Base-by-base conservation (phyloP, 2,888 invertebrate genomes). In the Chymomyza amoena region DNA sequence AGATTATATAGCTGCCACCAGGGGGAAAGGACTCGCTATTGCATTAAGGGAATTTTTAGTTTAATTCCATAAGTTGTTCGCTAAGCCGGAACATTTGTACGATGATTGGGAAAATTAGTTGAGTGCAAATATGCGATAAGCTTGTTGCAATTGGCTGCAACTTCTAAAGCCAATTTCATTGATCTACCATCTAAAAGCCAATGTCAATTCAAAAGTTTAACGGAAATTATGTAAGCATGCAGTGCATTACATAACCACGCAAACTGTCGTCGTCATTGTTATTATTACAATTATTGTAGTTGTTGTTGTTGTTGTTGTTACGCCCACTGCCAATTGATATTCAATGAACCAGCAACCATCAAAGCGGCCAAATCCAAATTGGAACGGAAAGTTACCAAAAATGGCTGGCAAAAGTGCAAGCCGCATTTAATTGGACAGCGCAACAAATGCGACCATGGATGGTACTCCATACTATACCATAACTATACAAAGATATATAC, bases 61-160 rank as follows among this genome's bases (percentile, higher is more conserved):
- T 25, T 57, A 57, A 20, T 57, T 57, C 20, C 25, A 25, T 25
- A 7, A 54, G 7, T 45, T 45, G 3, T 4, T 13, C 3, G 39
- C 39, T 45, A 45, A 45, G 39, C 39, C 54, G 9, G 15, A 54
- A 54, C 18, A 54, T 45, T 45, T 45, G 39, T 7, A 54, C 54
- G 20, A 54, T 54, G 54, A 18, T 7, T 16, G 54, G 15, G 54
- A 18, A 57, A 57, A 57, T 57, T 66, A 71, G 67, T 61, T 67
- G 72, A 75, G 87, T 83, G 82, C 84, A 69, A 79, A 70, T 61
- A 66, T 13, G 62, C 78, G 82, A 83, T 83, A 83, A 83, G 80
- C 80, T 64, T 69, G 66, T 76, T 61, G 66, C 68, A 66, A 73
- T 65, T 45, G 61, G 61, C 59, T 13, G 39, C 39, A 45, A 45